Percentiles rank a stretch among this genome's conserved stretches.
Conservation (phyloP, 2,113 vertebrate genomes). For the Platysteira castanea region DNA sequence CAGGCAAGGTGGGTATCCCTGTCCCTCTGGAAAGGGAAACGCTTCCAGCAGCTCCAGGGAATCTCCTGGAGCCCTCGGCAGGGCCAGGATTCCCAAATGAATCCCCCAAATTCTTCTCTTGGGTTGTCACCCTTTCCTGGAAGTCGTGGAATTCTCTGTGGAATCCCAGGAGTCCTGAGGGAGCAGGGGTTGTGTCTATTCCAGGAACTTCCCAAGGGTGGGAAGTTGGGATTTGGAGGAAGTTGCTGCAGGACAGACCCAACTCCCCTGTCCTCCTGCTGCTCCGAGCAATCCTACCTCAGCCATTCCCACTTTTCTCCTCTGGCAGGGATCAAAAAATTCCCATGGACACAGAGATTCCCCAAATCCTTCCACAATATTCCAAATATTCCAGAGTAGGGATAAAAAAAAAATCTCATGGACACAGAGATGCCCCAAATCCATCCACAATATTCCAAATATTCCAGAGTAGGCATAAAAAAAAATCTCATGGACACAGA, state of each 20-base stretch:
- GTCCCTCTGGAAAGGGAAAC: not conserved
- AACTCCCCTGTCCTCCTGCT: not conserved
- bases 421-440: too few relatives aligned
- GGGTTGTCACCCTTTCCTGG: not conserved
- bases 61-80: rapidly evolving
- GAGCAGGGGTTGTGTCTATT: not conserved
- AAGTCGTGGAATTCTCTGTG: not conserved
- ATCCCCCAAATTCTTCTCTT: not conserved
- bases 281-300: not conserved
- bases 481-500: too few relatives aligned
- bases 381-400: too few relatives aligned
- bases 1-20: slow-evolving; percentile 72
- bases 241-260: not conserved
- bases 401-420: too few relatives aligned
- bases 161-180: not conserved
- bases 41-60: not conserved
- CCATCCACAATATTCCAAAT: not conserved
- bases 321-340: not conserved
- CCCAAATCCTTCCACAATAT: too few relatives aligned
- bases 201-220: not conserved
- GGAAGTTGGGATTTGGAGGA: not conserved
- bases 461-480: too few relatives aligned
- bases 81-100: not conserved
- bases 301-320: not conserved
- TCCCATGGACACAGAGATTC: too few relatives aligned